Evolutionary conservation across 2,888 invertebrate genomes (phyloP), one percentile per base, ranked within the genome.

Genomic region (Leptinotarsa haldemani): DNA sequence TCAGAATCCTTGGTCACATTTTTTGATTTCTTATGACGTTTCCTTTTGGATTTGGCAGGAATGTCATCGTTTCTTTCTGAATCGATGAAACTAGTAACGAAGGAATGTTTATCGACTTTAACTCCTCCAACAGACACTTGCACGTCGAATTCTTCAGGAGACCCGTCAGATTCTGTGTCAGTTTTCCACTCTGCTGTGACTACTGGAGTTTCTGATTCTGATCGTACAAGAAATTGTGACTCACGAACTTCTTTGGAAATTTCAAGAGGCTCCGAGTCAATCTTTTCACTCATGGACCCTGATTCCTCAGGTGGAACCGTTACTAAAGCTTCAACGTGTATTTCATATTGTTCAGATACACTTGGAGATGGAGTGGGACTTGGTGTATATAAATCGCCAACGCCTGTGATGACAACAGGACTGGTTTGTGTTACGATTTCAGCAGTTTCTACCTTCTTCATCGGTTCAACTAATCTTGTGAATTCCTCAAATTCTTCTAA

Each of bases 261-360:
- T 56, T 4, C 1, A 40, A 48, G 15, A 5, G 61, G n/a, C n/a
- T 61, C 18, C 16, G 2, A 16, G 64, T 58, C 47, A 22, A 63
- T 70, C 40, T 72, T 52, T 69, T 76, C 78, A 66, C 76, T 74
- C 15, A 69, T 52, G 48, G 79, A 77, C 52, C 80, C 80, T 18
- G 78, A 80, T 16, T 65, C 74, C 67, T 84, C 84, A 40, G 82
- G 78, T 22, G 90, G 90, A 74, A 92, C 89, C 0, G 90, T 88
- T 22, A 92, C 89, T 74, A 90, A 89, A 53, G 92, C 90, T 80
- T 90, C 86, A 46, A 92, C 88, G 78, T 91, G 90, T n/a, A 92
- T 88, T 88, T 92, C 92, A 79, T 90, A 91, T 53, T 83, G 82
- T 72, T 84, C 84, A 4, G 84, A 83, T 7, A 56, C 30, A 75